Evolutionary conservation across 2,797 vertebrate genomes (phyloP), one percentile per base, ranked within the genome.

Genomic region (Schizopygopsis pylzovi): DNA sequence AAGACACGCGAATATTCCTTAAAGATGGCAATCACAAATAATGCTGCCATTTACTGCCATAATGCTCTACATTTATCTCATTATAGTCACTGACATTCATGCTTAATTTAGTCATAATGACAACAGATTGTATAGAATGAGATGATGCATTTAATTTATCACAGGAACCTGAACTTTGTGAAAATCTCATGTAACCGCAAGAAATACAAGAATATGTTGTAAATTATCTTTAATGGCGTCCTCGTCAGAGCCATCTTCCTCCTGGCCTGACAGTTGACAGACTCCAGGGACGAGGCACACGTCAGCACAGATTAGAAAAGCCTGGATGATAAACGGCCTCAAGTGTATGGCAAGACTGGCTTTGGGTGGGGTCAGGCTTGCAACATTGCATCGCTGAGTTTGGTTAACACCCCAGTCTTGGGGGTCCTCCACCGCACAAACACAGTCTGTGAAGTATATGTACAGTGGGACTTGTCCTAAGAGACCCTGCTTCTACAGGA

Each of bases 71-170:
- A 33, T 33, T 63, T 15, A 59, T 78, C 52, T 79, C 70, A 85
- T 85, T 86, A 87, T 85, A 84, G 39, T 56, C 85, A 77, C 56
- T 90, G 89, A 89, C 86, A 86, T 90, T 89, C 77, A 79, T 73
- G 73, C 79, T 43, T 81, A 56, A 87, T 85, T 89, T 33, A 83
- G 77, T 75, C 37, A 79, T 67, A 33, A n/a, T 52, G 47, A 59
- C 15, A 79, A 8, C 37, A 37, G 28, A 71, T 43, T 52, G 39
- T 47, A 41, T 68, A 41, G 71, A 67, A 22, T 28, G 59, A 61
- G 33, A 41, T 10, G 16, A 77, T 61, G 49, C 28, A 4, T 18
- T 6, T 82, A 1, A 81, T 39, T 81, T 54, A 81, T 33, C 2
- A 54, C 65, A 68, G 45, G 11, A 67, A n/a, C 43, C 43, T 52